Conservation (phyloP, 2,797 vertebrate genomes). For the Prionace glauca region DNA sequence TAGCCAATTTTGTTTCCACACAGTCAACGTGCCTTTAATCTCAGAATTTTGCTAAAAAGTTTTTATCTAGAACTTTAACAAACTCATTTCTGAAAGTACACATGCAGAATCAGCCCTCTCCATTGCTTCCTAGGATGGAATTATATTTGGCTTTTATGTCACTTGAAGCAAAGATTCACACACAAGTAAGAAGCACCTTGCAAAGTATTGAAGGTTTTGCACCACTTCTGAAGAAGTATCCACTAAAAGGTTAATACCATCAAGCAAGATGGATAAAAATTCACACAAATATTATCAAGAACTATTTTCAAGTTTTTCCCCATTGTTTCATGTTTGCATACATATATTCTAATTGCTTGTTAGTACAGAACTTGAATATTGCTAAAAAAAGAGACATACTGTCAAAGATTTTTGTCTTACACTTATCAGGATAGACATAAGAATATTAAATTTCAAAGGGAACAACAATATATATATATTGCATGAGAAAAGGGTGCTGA, state of each 20-base stretch:
- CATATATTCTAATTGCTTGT: neutral
- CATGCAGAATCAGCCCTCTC: neutral
- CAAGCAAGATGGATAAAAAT: too few relatives aligned
- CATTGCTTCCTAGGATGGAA: neutral
- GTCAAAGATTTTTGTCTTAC: too few relatives aligned
- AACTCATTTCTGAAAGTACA: neutral
- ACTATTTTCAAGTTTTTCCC: neutral
- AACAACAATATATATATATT: too few relatives aligned
- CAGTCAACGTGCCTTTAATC: neutral
- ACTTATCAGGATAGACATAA: too few relatives aligned
- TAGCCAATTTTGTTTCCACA: neutral
- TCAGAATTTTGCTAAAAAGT: neutral
- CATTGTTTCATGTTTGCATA: neutral
- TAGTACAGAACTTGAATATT: too few relatives aligned
- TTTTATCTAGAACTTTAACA: neutral
- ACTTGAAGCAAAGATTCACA: neutral
- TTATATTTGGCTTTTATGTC: neutral
- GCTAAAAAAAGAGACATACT: too few relatives aligned
- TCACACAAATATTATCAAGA: neutral
- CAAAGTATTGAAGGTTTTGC: neutral
- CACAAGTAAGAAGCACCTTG: neutral
- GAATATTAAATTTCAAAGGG: too few relatives aligned
- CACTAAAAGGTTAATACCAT: neutral
- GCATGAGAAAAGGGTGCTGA: too few relatives aligned
- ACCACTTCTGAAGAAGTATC: neutral